These are phyloP conservation scores for Arrhopalites spinosus DNA, from an alignment of 2,888 invertebrate genomes.

Conservation along the genomic window DNA sequence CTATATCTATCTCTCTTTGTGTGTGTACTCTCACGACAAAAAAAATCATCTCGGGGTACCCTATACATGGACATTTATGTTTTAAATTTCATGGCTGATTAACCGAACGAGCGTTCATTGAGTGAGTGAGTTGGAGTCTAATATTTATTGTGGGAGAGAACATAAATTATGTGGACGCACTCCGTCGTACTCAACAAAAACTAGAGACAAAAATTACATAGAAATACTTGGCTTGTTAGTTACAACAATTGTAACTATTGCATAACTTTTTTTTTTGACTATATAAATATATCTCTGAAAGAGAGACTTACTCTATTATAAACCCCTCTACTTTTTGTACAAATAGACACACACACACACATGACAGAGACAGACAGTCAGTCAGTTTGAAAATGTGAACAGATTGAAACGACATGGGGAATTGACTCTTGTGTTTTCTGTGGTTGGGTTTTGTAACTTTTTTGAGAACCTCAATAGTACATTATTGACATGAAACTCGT, in stretches of 20 bases:
- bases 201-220: background rate
- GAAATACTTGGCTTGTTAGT: background rate
- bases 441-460: background rate
- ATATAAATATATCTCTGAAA: too few species aligned
- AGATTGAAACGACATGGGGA: slow-evolving; percentile 21
- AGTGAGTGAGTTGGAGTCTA: background rate
- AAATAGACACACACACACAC: background rate
- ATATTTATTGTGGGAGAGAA: slow-evolving; percentile 20
- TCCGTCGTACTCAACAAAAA: background rate
- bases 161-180: slow-evolving; percentile 23
- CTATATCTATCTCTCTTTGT: background rate
- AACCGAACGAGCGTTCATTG: slow-evolving; percentile 32
- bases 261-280: too few species aligned
- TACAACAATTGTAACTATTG: too few species aligned
- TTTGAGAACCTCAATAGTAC: background rate
- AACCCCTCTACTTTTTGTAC: background rate
- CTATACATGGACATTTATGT: slow-evolving; percentile 16
- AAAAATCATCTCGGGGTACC: background rate
- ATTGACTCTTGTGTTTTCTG: background rate
- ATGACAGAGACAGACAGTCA: background rate
- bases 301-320: too few species aligned
- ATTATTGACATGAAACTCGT: background rate
- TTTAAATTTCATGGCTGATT: slow-evolving; percentile 32
- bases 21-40: background rate
- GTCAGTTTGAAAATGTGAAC: background rate